Conservation (phyloP, 2,888 invertebrate species). For the Drosophila prostipennis region DNA sequence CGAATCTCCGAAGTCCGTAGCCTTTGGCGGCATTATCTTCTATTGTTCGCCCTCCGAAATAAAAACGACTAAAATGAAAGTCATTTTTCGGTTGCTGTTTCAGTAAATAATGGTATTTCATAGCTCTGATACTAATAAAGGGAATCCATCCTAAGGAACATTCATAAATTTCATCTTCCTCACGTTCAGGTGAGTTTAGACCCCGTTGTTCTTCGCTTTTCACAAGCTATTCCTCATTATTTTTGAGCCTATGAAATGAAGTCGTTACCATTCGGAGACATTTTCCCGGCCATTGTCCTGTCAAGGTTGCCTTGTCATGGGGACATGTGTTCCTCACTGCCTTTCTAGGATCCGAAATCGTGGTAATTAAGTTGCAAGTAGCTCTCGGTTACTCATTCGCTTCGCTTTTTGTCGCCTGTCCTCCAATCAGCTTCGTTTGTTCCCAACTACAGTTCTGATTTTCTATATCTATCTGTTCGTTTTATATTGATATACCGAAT, state of each 20-base stretch:
- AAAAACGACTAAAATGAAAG: constrained; percentile 74
- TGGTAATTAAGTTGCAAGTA: constrained; percentile 45
- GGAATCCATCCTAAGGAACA: constrained; percentile 34
- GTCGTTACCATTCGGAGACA: constrained; percentile 24
- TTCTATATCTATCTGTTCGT: constrained; percentile 12
- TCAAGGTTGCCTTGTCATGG: constrained; percentile 47
- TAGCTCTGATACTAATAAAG: constrained; percentile 4
- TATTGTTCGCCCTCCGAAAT: constrained; percentile 51
- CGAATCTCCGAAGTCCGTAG: constrained; percentile 41
- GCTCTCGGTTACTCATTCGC: constrained; percentile 21
- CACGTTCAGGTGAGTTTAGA: constrained; percentile 37
- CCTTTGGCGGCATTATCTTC: constrained; percentile 60
- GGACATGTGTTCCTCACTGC: constrained; percentile 13
- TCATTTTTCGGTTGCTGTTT: constrained; percentile 64
- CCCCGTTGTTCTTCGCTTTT: constrained; percentile 8
- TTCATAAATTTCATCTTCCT: constrained; percentile 22
- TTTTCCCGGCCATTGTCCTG: constrained; percentile 38
- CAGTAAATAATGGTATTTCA: constrained; percentile 57
- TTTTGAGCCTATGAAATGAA: constrained; percentile 24
- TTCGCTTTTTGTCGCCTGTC: constrained; percentile 24
- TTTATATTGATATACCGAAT: constrained; percentile 36
- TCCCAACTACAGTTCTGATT: constrained; percentile 22
- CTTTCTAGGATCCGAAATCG: constrained; percentile 25
- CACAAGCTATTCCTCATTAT: constrained; percentile 24
- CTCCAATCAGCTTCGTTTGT: constrained; percentile 38